Conservation (phyloP, 2,113 vertebrate genomes). For the Amphiprion percula region DNA sequence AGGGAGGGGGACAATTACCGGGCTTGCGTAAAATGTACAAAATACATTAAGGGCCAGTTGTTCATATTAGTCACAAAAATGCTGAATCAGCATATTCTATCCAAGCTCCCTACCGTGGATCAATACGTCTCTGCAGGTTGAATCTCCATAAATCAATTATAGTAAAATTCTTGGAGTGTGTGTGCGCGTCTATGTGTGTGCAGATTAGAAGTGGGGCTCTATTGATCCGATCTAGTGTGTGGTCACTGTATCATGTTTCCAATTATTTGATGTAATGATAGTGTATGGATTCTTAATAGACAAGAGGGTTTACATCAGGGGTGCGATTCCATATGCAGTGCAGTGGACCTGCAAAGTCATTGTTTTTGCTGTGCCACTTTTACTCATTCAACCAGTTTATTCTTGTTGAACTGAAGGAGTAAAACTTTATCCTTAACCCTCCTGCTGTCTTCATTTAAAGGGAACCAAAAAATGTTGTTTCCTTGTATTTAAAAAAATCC, state of each 20-base stretch:
- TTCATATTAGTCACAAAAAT: slow-evolving; percentile 63
- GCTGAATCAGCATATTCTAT: slow-evolving; percentile 59
- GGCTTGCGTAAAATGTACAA: slow-evolving; percentile 8
- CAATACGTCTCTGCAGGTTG: slow-evolving; percentile 56
- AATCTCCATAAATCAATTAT: slow-evolving; percentile 74
- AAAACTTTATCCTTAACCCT: neutral
- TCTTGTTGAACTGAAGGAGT: neutral
- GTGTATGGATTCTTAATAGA: slow-evolving; percentile 67
- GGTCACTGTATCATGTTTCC: slow-evolving; percentile 66
- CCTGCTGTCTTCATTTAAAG: too few relatives aligned
- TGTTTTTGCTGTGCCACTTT: neutral
- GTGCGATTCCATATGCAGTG: too few relatives aligned
- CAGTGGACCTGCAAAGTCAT: too few relatives aligned
- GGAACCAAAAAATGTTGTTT: too few relatives aligned
- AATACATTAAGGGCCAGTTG: slow-evolving; percentile 29
- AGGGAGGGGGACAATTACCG: neutral
- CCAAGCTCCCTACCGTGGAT: slow-evolving; percentile 40
- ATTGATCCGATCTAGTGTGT: slow-evolving; percentile 63
- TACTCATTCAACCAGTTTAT: too few relatives aligned
- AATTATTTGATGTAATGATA: slow-evolving; percentile 70
- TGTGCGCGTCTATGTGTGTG: slow-evolving; percentile 14
- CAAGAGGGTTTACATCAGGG: slow-evolving; percentile 24
- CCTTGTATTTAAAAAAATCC: too few relatives aligned
- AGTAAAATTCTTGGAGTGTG: slow-evolving; percentile 51
- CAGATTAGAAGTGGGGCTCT: slow-evolving; percentile 23